phyloP scores from a whole-genome alignment of 2,113 vertebrate genomes.

The Plectropomus leopardus region DNA sequence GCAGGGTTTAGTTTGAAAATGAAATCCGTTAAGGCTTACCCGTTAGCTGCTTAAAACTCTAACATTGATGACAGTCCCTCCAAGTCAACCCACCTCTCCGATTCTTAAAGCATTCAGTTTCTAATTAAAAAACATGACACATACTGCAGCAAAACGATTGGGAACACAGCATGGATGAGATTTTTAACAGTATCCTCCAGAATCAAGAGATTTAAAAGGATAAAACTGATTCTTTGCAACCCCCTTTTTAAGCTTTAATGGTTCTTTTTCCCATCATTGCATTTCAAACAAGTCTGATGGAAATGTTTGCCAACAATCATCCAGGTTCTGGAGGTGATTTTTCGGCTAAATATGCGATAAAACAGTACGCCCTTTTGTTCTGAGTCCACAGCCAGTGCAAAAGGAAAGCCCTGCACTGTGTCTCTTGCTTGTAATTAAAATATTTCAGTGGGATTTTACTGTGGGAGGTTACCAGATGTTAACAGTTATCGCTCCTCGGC shows the following conservation, averaged over 20 bases:
- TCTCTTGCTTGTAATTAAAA: constrained; percentile 71
- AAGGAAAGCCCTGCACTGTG: constrained; percentile 49
- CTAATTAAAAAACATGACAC: neutral
- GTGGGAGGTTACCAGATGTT: constrained; percentile 73
- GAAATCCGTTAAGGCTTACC: constrained; percentile 71
- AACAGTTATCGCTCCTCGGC: constrained; percentile 55
- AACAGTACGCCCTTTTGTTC: constrained; percentile 57
- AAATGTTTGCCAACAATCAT: constrained; percentile 38
- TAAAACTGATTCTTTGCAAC: neutral
- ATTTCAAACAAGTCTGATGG: constrained; percentile 1
- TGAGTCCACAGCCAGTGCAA: constrained; percentile 25
- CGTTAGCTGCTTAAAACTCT: constrained; percentile 54
- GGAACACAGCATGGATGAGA: neutral
- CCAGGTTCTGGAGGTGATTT: constrained; percentile 33
- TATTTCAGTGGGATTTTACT: constrained; percentile 57
- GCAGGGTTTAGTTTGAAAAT: constrained; percentile 75
- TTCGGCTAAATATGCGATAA: constrained; percentile 44
- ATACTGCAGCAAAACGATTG: neutral
- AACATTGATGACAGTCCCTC: constrained; percentile 57
- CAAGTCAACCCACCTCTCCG: constrained; percentile 20
- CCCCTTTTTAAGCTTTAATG: neutral
- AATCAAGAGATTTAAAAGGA: neutral
- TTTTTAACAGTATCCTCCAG: neutral
- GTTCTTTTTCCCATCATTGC: neutral
- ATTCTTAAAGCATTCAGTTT: neutral